Conservation (phyloP, 2,113 vertebrate species). For the Phodopus roborovskii region DNA sequence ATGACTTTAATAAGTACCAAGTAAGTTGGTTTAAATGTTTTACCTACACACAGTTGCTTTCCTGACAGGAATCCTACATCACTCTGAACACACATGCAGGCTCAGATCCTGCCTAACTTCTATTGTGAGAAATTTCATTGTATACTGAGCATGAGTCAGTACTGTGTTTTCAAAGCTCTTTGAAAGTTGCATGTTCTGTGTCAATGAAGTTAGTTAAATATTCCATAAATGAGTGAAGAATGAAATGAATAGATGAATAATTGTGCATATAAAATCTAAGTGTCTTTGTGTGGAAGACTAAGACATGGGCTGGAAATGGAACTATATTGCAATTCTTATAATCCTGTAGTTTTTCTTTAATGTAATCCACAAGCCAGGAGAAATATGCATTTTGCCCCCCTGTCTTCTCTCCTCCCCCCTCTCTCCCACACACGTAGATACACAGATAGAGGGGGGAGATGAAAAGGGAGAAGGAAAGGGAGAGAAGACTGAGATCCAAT, state of each 20-base stretch:
- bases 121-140: not conserved
- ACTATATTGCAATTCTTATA: not conserved
- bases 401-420: too few relatives aligned
- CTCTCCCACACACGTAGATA: not conserved
- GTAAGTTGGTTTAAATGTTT: not conserved
- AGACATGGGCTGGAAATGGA: not conserved
- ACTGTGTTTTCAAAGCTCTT: not conserved
- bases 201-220: not conserved
- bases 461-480: too few relatives aligned
- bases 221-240: not conserved
- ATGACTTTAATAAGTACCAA: conserved; percentile 14
- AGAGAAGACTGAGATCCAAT: not conserved
- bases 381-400: not conserved
- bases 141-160: not conserved
- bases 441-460: too few relatives aligned
- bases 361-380: not conserved
- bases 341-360: not conserved
- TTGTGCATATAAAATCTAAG: not conserved
- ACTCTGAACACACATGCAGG: not conserved
- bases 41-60: not conserved
- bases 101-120: not conserved
- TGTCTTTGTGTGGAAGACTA: not conserved
- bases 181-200: not conserved
- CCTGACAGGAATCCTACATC: not conserved
- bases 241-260: not conserved